Evolutionary conservation across 2,888 invertebrate genomes (phyloP).

Genomic region (Mythimna pallens): DNA sequence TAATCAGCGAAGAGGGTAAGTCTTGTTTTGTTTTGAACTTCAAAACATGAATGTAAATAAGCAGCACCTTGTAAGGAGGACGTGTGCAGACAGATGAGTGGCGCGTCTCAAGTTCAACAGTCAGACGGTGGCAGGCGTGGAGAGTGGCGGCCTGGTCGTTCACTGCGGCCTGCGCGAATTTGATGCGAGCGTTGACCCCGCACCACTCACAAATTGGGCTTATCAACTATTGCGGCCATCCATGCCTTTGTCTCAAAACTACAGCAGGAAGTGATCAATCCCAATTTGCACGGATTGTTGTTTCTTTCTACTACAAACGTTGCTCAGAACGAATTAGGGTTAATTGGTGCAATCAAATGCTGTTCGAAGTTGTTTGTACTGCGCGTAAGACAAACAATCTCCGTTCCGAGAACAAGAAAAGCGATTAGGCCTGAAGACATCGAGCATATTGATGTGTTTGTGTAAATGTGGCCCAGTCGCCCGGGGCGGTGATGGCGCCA

Average conservation of each 20-base stretch:
- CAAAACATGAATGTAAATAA: conserved; percentile 6
- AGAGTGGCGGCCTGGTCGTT: conserved; percentile 32
- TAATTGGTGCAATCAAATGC: conserved; percentile 65
- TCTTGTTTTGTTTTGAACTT: conserved; percentile 7
- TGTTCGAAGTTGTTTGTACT: conserved; percentile 59
- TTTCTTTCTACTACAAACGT: conserved; percentile 53
- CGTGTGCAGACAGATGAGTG: conserved; percentile 12
- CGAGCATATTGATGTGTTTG: conserved; percentile 47
- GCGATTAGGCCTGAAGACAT: conserved; percentile 39
- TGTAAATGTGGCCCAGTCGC: conserved; percentile 26
- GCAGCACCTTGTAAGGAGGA: conserved; percentile 1
- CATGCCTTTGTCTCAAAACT: conserved; percentile 58
- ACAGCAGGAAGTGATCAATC: conserved; percentile 63
- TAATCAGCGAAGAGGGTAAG: background rate
- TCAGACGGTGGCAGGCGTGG: conserved; percentile 35
- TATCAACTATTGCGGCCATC: conserved; percentile 47
- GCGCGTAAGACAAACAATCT: conserved; percentile 43
- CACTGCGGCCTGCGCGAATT: conserved; percentile 50
- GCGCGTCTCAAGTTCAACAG: conserved; percentile 56
- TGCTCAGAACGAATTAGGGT: conserved; percentile 63
- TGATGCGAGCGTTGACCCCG: conserved; percentile 65
- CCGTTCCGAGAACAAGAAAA: conserved; percentile 47
- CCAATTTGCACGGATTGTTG: conserved; percentile 61
- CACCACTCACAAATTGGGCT: conserved; percentile 55
- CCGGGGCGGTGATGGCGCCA: conserved; percentile 31